Conservation (phyloP, 1,140 invertebrate species). For the Drosophila erecta region DNA sequence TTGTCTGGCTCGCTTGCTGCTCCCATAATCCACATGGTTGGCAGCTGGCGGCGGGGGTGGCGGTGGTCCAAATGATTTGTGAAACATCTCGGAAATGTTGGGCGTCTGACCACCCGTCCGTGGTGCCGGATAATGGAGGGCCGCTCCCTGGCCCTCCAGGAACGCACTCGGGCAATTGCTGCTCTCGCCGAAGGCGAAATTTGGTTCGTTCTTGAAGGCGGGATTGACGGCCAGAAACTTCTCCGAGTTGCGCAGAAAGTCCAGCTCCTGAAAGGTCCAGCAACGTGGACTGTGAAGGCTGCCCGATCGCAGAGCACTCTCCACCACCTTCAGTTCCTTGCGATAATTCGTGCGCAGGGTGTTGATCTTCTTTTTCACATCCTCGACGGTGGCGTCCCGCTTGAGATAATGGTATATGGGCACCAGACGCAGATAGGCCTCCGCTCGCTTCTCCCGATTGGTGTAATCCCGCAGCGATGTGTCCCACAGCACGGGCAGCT, state of each 20-base stretch:
- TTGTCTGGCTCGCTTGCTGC: conserved; percentile 54
- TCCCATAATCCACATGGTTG: conserved; percentile 29
- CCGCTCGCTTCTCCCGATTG: conserved; percentile 77
- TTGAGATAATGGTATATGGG: conserved; percentile 81
- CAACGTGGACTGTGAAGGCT: conserved; percentile 72
- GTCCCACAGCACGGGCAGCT: conserved; percentile 79
- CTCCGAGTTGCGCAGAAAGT: conserved; percentile 77
- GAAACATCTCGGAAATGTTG: conserved; percentile 78
- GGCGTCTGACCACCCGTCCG: conserved; percentile 54
- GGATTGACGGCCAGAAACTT: conserved; percentile 79
- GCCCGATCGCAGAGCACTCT: conserved; percentile 68
- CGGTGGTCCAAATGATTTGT: conserved; percentile 74
- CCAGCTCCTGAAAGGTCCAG: conserved; percentile 80
- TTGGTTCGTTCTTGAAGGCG: conserved; percentile 63
- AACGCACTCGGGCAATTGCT: conserved; percentile 62
- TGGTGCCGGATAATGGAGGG: conserved; percentile 45
- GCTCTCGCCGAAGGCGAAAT: conserved; percentile 67
- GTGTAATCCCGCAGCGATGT: conserved; percentile 79
- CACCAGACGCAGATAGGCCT: conserved; percentile 74
- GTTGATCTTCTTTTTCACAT: conserved; percentile 83
- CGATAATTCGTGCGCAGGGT: conserved; percentile 78
- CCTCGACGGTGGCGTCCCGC: conserved; percentile 75
- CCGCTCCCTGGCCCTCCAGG: conserved; percentile 43
- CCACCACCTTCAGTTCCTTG: conserved; percentile 78
- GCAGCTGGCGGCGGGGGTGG: conserved; percentile 26